Evolutionary conservation across 2,113 vertebrate species (phyloP).

Genomic region (Rhineura floridana): DNA sequence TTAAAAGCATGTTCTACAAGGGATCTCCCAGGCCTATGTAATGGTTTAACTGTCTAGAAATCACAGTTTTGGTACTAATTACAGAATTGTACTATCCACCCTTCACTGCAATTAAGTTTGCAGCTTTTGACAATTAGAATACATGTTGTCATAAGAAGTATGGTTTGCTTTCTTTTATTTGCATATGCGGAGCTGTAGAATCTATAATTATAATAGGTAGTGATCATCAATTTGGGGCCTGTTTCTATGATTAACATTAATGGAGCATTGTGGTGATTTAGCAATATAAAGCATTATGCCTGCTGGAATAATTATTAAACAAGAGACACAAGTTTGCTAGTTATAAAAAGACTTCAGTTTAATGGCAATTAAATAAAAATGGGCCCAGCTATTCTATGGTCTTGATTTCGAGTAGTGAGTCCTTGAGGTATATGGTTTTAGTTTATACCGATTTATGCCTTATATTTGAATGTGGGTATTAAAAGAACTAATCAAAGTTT

Average conservation of each 20-base stretch:
- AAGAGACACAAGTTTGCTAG: conserved; percentile 49
- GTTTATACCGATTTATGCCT: not conserved
- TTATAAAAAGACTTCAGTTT: conserved; percentile 48
- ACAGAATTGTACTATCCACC: conserved; percentile 46
- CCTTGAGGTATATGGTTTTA: too few species aligned
- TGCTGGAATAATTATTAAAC: conserved; percentile 62
- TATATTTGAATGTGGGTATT: not conserved
- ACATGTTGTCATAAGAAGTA: conserved; percentile 59
- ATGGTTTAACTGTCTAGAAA: conserved; percentile 54
- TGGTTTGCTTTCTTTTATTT: conserved; percentile 59
- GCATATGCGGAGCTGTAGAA: conserved; percentile 59
- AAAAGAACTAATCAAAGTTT: not conserved
- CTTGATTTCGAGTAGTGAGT: not conserved
- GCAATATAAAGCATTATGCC: conserved; percentile 53
- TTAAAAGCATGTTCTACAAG: conserved; percentile 19
- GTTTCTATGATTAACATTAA: conserved; percentile 74
- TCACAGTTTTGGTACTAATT: conserved; percentile 55
- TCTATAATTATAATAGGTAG: conserved; percentile 60
- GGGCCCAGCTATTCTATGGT: not conserved
- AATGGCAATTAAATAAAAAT: conserved; percentile 37
- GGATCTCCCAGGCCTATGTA: conserved; percentile 31
- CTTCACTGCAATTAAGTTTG: conserved; percentile 67
- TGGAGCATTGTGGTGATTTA: conserved; percentile 65
- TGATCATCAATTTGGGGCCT: conserved; percentile 66
- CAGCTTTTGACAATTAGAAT: conserved; percentile 57